Percentiles rank a stretch among this genome's conserved stretches.
These are phyloP conservation scores for Bruchidius siliquastri DNA, from an alignment of 2,888 invertebrate genomes.

Conservation along the genomic window DNA sequence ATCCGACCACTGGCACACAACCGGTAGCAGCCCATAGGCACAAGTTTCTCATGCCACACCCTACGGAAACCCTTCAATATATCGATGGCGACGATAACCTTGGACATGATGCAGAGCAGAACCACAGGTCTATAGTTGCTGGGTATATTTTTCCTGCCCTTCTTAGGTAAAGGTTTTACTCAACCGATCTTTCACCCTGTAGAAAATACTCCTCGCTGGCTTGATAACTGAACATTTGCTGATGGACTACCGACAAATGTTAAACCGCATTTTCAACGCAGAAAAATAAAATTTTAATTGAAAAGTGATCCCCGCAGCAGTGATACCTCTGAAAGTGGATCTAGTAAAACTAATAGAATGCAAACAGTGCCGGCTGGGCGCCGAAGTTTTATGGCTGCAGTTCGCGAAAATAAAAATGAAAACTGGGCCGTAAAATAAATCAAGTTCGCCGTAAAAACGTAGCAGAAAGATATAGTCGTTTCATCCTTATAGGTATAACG, in stretches of 20 bases:
- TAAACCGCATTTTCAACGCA: neutral
- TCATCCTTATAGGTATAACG: neutral
- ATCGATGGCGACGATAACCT: too few species aligned
- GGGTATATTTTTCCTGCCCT: too few species aligned
- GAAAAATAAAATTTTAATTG: neutral
- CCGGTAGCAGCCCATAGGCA: too few species aligned
- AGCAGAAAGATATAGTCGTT: neutral
- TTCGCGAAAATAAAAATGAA: neutral
- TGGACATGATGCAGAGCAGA: too few species aligned
- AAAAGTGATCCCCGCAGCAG: neutral
- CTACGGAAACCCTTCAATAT: too few species aligned
- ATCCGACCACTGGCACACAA: too few species aligned
- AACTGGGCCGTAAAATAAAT: neutral
- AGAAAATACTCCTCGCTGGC: too few species aligned
- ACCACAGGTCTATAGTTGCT: too few species aligned
- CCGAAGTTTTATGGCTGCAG: neutral
- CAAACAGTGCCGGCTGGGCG: neutral
- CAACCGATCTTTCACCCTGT: too few species aligned
- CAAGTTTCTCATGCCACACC: too few species aligned
- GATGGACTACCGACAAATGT: neutral
- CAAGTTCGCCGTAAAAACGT: neutral
- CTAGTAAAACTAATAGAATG: neutral
- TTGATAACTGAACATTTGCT: too few species aligned
- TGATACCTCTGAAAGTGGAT: neutral
- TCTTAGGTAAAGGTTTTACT: too few species aligned